Evolutionary conservation across 2,113 vertebrate species (phyloP).

Genomic region (Tiliqua scincoides): DNA sequence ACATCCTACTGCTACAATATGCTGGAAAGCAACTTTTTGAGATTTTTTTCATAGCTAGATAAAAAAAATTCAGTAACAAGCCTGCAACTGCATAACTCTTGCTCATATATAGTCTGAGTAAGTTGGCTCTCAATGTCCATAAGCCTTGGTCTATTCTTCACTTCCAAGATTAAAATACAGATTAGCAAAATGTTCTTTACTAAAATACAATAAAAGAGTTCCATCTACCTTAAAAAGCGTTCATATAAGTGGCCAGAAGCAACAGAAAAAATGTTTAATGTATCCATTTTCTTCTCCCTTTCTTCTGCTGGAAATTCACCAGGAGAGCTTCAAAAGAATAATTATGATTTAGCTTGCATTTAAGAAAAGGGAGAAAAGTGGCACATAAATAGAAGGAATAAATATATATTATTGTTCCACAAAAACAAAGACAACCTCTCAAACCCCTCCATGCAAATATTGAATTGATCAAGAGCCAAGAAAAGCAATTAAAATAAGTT

Average conservation of each 20-base stretch:
- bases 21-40: conserved; percentile 14
- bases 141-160: not conserved
- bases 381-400: not conserved
- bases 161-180: not conserved
- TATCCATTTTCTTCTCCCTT: conserved; percentile 80
- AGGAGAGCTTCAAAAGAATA: conserved; percentile 80
- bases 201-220: not conserved
- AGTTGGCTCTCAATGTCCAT: not conserved
- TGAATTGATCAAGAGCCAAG: too few species aligned
- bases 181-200: not conserved
- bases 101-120: not conserved
- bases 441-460: too few species aligned
- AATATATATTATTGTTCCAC: not conserved
- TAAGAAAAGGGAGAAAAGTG: not conserved
- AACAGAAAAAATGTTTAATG: conserved; percentile 96
- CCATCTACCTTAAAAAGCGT: conserved; percentile 91
- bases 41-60: not conserved
- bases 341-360: not conserved
- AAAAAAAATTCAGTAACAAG: not conserved
- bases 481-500: too few species aligned
- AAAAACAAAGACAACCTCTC: not conserved
- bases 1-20: conserved; percentile 38
- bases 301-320: conserved; percentile 76
- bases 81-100: not conserved
- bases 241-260: conserved; percentile 97